A percentile compares a stretch with the other conserved stretches of the same genome.
Conservation (phyloP, 2,113 vertebrate genomes). For the Orientallactaga bullata region DNA sequence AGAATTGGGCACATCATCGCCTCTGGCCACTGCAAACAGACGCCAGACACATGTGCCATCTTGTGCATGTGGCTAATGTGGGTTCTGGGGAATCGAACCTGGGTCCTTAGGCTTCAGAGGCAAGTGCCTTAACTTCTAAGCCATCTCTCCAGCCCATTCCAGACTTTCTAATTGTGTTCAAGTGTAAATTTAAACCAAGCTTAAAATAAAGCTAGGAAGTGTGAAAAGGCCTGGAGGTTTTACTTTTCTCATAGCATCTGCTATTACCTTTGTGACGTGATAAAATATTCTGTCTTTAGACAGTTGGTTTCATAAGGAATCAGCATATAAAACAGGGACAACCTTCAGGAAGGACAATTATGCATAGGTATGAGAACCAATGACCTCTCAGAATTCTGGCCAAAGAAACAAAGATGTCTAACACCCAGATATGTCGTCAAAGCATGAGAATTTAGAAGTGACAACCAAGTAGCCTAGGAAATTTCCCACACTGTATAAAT, state of each 20-base stretch:
- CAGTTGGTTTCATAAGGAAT: neutral
- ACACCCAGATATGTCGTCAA: neutral
- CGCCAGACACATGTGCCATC: no score
- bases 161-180: conserved; percentile 32
- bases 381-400: neutral
- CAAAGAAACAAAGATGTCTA: neutral
- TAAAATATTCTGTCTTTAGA: conserved; percentile 53
- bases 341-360: conserved; percentile 6
- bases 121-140: no score
- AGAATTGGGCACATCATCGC: no score
- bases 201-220: conserved; percentile 34
- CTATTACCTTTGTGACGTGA: conserved; percentile 7
- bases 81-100: no score
- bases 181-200: conserved; percentile 30
- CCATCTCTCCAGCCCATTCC: no score
- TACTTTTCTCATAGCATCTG: conserved; percentile 43
- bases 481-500: neutral
- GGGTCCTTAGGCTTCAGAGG: no score
- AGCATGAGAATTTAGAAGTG: conserved; percentile 35
- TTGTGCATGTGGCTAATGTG: no score
- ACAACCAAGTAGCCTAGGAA: neutral
- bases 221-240: conserved; percentile 28
- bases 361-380: neutral
- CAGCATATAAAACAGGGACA: conserved; percentile 14
- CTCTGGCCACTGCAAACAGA: no score